phyloP scores from a whole-genome alignment of 2,888 invertebrate species.

The Choristoneura rosaceana region DNA sequence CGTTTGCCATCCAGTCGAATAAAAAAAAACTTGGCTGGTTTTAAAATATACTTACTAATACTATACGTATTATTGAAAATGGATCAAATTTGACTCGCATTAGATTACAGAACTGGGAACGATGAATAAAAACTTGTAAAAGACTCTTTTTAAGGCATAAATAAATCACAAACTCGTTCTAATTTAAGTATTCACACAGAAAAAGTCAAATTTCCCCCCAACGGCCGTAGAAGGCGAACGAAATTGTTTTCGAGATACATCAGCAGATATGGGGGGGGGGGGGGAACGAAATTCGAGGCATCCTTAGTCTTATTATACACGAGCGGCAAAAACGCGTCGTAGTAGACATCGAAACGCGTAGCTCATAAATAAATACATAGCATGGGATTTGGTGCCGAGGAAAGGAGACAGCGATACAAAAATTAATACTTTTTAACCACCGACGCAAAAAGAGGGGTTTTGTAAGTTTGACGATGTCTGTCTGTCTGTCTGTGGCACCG shows the following conservation, averaged over 20 bases:
- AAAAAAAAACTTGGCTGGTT: no score
- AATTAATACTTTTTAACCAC: neutral
- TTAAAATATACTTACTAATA: no score
- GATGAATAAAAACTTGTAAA: neutral
- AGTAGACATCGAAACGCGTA: slow-evolving; percentile 73
- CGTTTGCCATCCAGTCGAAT: no score
- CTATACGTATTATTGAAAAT: no score
- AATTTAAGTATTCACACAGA: slow-evolving; percentile 5
- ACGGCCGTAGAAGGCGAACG: slow-evolving; percentile 22
- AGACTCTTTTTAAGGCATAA: neutral
- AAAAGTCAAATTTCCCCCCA: slow-evolving; percentile 4
- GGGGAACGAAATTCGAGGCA: slow-evolving; percentile 45
- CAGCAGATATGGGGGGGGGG: slow-evolving; percentile 35
- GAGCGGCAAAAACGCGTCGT: slow-evolving; percentile 74
- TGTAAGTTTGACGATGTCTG: no score
- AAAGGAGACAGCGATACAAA: slow-evolving; percentile 35
- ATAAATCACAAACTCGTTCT: slow-evolving; percentile 6
- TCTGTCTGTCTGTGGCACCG: no score
- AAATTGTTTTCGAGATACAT: slow-evolving; percentile 36
- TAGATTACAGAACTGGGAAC: no score
- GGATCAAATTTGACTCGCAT: no score
- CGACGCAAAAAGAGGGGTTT: no score
- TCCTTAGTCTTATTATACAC: slow-evolving; percentile 62
- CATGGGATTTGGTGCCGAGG: slow-evolving; percentile 49
- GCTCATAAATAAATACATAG: slow-evolving; percentile 81